phyloP scores from a whole-genome alignment of 2,888 invertebrate genomes.

The Ectemnius lituratus region DNA sequence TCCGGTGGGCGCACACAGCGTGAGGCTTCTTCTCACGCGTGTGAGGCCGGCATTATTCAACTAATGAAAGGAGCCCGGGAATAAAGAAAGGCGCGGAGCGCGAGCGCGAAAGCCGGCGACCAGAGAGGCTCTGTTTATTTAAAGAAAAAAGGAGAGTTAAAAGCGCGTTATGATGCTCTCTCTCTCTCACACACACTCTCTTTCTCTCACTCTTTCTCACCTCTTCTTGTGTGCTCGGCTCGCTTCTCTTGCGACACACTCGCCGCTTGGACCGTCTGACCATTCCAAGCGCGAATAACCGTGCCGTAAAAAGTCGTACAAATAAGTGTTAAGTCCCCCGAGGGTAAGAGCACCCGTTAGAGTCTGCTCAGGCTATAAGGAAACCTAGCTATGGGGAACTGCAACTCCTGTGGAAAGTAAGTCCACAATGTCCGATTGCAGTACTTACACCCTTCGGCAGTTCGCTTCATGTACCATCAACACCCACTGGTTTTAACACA shows the following conservation, averaged over 20 bases:
- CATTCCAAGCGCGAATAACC: conserved; percentile 50
- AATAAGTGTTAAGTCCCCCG: conserved; percentile 52
- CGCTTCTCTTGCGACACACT: conserved; percentile 5
- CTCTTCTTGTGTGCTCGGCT: not conserved
- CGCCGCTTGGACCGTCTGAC: conserved; percentile 13
- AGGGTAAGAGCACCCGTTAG: conserved; percentile 27
- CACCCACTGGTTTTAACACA: too few relatives aligned
- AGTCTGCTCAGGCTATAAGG: conserved; percentile 13
- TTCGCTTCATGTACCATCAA: too few relatives aligned
- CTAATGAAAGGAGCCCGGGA: conserved; percentile 38
- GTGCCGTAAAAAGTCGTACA: conserved; percentile 52
- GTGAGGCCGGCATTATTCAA: conserved; percentile 52
- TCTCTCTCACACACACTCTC: conserved; percentile 31
- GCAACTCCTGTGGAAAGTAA: not conserved
- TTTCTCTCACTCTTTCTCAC: conserved; percentile 8
- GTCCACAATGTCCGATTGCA: too few relatives aligned
- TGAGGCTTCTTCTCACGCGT: conserved; percentile 50
- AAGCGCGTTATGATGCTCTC: conserved; percentile 44
- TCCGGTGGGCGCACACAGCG: conserved; percentile 35
- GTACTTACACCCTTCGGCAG: too few relatives aligned
- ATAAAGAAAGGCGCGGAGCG: conserved; percentile 50
- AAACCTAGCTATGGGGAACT: not conserved
- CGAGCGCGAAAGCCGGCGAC: conserved; percentile 48
- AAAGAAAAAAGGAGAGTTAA: conserved; percentile 33
- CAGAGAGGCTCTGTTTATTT: conserved; percentile 53